Base-by-base conservation (phyloP, 1,140 invertebrate genomes). In the Helicoverpa zea region DNA sequence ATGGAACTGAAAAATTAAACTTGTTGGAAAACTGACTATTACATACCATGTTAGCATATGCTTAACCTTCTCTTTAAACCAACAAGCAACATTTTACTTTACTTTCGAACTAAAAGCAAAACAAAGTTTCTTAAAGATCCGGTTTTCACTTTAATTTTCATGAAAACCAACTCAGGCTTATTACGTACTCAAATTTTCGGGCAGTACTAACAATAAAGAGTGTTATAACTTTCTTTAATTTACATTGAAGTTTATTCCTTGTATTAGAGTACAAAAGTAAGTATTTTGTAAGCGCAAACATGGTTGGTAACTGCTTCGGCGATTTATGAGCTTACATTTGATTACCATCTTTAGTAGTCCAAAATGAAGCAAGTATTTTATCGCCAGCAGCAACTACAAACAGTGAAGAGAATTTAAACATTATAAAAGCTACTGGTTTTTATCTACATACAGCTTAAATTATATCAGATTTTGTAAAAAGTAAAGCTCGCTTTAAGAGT, bases 121-220 rank as follows among this genome's bases (percentile, higher is more conserved):
- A 75, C 29, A 2, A 47, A 51, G 10, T 61, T 75, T 63, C 58
- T 75, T 49, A 61, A 61, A 29, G 58, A 75, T 75, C 73, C 73
- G 35, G 73, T 75, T 61, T 61, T 56, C 70, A 56, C 52, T 73
- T 54, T 13, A 52, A 61, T 75, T 59, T 61, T 51, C 58, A 75
- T 47, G 56, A n/a, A 61, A 75, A 61, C 51, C 43, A n/a, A 59
- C 11, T 13, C 4, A n/a, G 0, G 4, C 13, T 51, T 49, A 61
- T 75, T 75, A 75, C 16, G 18, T 3, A 13, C n/a, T 59, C 29
- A 29, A 47, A 43, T 61, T 59, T 35, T 9, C 11, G 7, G 49
- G 12, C 18, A 59, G 23, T 43, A 2, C 23, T 23, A 2, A 61
- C 0, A 43, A 43, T 73, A 75, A 61, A 75, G 1, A 18, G 29